Base-by-base conservation (phyloP, 2,797 vertebrate genomes). In the Graptemys geographica region DNA sequence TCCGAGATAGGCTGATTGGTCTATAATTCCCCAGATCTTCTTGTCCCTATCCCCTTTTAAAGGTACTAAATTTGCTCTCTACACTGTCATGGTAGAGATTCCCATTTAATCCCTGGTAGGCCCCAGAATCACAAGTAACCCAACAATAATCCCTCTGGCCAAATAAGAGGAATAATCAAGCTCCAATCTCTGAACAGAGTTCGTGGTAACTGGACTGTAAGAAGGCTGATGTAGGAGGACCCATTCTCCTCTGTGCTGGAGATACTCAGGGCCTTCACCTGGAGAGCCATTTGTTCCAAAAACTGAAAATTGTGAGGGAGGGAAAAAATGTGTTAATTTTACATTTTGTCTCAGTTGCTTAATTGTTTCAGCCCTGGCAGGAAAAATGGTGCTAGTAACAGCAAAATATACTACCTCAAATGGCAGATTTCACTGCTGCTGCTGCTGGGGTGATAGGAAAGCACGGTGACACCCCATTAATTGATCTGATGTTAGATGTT, bases 341-440 rank as follows among this genome's bases (percentile, higher is more conserved):
- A 37, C 33, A 0, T 74, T 2, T 65, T 4, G 21, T 8, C 33
- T 47, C 1, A 0, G 5, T 49, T 9, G 16, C 37, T 2, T 18
- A 25, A 51, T 8, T 78, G 52, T 52, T 83, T 33, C 69, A 78
- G 7, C 18, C 27, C 31, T 5, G 69, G 6, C 52, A 84, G 41
- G 72, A 74, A 74, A 74, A 27, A 74, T 44, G 80, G 28, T 87
- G 8, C 11, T 28, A 0, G 0, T 11, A 59, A 49, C 19, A 90
- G 65, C 90, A 31, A 59, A 49, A 15, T 79, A 18, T 41, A 49
- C 19, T n/a, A 7, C 13, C 88, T 80, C 72, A 80, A 47, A 18
- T 2, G 86, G 12, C 19, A 56, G 49, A 31, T 23, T 11, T 90
- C 88, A 37, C 28, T 79, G 4, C 33, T 1, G 5, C 11, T 1